Conservation (phyloP, 2,113 vertebrate genomes). For the Eurystomus gularis region DNA sequence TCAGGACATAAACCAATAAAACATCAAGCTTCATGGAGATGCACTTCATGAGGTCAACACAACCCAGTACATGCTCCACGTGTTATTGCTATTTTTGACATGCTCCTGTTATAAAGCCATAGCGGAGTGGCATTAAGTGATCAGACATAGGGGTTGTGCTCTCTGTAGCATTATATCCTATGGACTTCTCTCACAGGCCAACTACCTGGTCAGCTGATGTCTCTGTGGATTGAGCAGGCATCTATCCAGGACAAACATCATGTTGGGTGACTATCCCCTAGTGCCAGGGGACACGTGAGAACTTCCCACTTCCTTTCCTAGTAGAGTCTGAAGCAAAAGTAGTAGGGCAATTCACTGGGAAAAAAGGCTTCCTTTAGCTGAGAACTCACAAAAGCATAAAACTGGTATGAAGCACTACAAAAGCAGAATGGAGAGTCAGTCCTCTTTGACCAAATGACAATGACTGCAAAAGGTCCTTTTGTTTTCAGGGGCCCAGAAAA, state of each 20-base stretch:
- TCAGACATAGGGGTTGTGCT: neutral
- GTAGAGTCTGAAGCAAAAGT: neutral
- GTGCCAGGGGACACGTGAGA: accelerated
- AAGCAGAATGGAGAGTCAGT: neutral
- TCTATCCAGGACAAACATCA: neutral
- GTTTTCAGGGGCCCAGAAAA: neutral
- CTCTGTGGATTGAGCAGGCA: neutral
- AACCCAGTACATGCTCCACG: neutral
- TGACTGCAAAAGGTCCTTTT: neutral
- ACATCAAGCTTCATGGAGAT: neutral
- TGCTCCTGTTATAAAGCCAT: neutral
- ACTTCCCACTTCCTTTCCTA: neutral
- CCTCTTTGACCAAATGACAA: neutral
- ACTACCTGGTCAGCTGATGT: neutral
- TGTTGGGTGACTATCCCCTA: neutral
- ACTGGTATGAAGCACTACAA: neutral
- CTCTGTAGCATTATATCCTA: neutral
- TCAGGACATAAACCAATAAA: neutral
- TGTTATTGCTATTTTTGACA: neutral
- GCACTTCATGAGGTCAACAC: neutral
- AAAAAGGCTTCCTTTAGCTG: neutral
- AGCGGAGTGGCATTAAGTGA: neutral
- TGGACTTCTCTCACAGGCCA: neutral
- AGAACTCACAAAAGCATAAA: neutral
- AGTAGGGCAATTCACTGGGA: neutral